phyloP scores from a whole-genome alignment of 2,113 vertebrate genomes.

The Cercocebus atys region DNA sequence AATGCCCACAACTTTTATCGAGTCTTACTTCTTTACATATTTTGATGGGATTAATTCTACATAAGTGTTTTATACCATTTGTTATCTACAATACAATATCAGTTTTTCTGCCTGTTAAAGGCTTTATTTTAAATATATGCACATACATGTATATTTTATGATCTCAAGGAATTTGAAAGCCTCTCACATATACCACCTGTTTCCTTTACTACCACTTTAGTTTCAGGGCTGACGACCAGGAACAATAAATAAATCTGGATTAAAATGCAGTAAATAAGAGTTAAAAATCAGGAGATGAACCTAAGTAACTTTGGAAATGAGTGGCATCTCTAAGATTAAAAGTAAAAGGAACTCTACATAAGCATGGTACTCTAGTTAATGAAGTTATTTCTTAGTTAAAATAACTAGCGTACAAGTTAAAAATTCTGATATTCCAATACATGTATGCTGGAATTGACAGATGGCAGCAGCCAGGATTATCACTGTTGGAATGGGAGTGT shows the following conservation, averaged over 20 bases:
- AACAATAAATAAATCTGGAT: neutral
- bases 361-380: neutral
- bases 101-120: neutral
- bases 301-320: neutral
- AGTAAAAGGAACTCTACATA: neutral
- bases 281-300: neutral
- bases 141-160: neutral
- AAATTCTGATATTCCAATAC: neutral
- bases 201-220: neutral
- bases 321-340: neutral
- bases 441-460: neutral
- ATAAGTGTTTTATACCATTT: neutral
- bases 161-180: constrained; percentile 32
- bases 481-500: neutral
- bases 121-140: neutral
- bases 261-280: neutral
- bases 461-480: neutral
- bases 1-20: neutral
- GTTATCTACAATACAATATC: neutral
- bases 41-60: neutral
- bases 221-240: neutral
- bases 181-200: neutral
- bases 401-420: neutral
- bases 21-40: neutral
- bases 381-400: neutral